Evolutionary conservation across 2,888 invertebrate species (phyloP).

Genomic region (Coecobrya sp.): DNA sequence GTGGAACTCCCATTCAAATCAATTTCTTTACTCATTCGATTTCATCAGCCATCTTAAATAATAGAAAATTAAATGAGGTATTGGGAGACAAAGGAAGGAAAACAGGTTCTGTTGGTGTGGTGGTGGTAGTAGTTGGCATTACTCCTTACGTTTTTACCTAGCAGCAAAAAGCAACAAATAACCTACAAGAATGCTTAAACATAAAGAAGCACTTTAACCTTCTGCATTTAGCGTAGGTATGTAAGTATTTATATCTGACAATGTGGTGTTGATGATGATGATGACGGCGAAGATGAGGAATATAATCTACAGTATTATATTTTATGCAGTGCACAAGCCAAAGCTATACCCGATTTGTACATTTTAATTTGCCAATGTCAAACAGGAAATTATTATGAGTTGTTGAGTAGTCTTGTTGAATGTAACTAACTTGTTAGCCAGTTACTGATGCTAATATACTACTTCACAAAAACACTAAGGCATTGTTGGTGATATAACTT

Average conservation of each 20-base stretch:
- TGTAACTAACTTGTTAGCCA: neutral
- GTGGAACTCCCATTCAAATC: neutral
- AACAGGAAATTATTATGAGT: conserved; percentile 58
- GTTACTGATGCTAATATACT: neutral
- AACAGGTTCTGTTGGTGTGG: conserved; percentile 44
- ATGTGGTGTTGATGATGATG: conserved; percentile 49
- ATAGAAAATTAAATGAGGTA: conserved; percentile 25
- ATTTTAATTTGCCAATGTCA: conserved; percentile 78
- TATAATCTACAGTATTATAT: conserved; percentile 18
- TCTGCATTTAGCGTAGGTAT: neutral
- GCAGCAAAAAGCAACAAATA: conserved; percentile 50
- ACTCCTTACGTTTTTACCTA: conserved; percentile 43
- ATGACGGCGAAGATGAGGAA: conserved; percentile 7
- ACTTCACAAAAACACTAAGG: neutral
- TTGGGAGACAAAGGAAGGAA: conserved; percentile 17
- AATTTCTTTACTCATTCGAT: neutral
- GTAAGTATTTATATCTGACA: neutral
- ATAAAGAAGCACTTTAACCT: conserved; percentile 47
- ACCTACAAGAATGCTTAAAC: conserved; percentile 18
- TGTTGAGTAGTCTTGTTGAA: conserved; percentile 56
- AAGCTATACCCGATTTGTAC: conserved; percentile 73
- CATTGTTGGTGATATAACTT: conserved; percentile 57
- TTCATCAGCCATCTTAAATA: conserved; percentile 29
- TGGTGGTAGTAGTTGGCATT: neutral
- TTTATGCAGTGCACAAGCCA: conserved; percentile 70